A percentile compares a stretch with the other conserved stretches of the same genome.
phyloP scores from a whole-genome alignment of 2,113 vertebrate species.

The Bothrops jararaca region DNA sequence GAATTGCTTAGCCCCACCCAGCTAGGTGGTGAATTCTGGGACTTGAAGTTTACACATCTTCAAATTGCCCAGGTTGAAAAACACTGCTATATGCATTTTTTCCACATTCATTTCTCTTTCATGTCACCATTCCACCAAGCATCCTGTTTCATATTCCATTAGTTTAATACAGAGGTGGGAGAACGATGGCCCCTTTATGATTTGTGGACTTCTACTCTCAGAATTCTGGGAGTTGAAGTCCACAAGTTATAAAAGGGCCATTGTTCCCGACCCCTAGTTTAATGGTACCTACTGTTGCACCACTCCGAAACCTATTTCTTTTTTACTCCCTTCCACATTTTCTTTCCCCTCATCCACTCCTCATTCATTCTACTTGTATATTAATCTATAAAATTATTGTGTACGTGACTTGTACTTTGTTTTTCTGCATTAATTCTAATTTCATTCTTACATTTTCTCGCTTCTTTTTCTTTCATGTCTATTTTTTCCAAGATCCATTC shows the following conservation, averaged over 20 bases:
- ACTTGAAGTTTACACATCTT: not conserved
- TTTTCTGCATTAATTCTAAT: not conserved
- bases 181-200: not conserved
- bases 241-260: not conserved
- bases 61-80: not conserved
- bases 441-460: not conserved
- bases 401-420: not conserved
- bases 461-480: not conserved
- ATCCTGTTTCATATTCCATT: not conserved
- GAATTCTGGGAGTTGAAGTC: not conserved
- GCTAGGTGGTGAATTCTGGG: not conserved
- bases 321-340: not conserved
- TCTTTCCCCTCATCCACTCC: not conserved
- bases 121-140: not conserved
- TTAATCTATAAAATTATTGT: not conserved
- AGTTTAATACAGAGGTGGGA: not conserved
- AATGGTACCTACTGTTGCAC: not conserved
- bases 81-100: not conserved
- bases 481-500: not conserved
- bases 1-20: not conserved
- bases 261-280: not conserved
- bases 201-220: not conserved
- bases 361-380: not conserved
- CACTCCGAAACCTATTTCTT: not conserved
- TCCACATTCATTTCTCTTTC: not conserved